Evolutionary conservation across 2,888 invertebrate genomes (phyloP).

Genomic region (Megaustenia siamemsis): DNA sequence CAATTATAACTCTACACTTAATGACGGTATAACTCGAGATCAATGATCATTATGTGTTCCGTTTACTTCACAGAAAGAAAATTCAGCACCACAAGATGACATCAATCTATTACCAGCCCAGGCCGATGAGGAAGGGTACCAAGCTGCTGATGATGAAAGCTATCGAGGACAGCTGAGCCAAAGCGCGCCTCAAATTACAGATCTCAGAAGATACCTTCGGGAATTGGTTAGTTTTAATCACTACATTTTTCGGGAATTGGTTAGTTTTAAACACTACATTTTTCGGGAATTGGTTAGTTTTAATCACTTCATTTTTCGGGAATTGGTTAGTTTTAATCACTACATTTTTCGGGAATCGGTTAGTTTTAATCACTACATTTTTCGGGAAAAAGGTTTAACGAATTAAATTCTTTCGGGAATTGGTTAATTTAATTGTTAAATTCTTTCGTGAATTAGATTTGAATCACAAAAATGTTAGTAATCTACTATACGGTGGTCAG

Average conservation of each 20-base stretch:
- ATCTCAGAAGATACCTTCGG: conserved; percentile 25
- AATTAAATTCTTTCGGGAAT: no score
- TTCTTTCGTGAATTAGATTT: no score
- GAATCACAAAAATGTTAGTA: no score
- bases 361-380: no score
- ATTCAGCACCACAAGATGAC: background rate
- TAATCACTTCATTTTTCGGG: no score
- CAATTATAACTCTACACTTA: no score
- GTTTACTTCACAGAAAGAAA: background rate
- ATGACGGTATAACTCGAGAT: background rate
- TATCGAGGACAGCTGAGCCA: background rate
- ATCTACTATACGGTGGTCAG: no score
- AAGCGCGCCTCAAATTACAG: background rate
- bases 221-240: conserved; percentile 23
- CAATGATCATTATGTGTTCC: background rate
- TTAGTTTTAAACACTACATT: no score
- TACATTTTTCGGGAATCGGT: no score
- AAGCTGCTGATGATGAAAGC: background rate
- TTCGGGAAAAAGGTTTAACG: no score
- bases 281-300: no score
- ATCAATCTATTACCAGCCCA: background rate
- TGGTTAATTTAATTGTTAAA: conserved; percentile 12
- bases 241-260: no score
- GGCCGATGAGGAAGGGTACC: background rate
- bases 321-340: conserved; percentile 24